phyloP scores from a whole-genome alignment of 2,888 invertebrate genomes.

The Helleia helle region DNA sequence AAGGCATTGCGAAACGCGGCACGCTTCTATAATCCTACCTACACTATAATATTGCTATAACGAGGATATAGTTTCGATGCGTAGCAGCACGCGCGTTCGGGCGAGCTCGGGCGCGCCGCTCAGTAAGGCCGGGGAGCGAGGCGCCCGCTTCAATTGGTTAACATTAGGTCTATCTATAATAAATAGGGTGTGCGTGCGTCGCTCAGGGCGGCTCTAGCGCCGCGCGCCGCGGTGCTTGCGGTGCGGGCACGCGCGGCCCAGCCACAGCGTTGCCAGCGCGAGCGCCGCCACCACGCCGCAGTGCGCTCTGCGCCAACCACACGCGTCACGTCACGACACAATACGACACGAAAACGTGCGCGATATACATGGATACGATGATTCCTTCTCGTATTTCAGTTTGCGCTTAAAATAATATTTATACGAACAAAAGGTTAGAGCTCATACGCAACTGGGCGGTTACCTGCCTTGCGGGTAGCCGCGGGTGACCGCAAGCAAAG shows the following conservation, averaged over 20 bases:
- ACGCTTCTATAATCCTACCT: slow-evolving; percentile 33
- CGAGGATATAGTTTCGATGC: slow-evolving; percentile 34
- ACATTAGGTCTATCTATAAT: slow-evolving; percentile 72
- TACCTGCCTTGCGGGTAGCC: no score
- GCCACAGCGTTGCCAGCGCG: slow-evolving; percentile 56
- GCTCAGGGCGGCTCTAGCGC: slow-evolving; percentile 71
- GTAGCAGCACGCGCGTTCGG: slow-evolving; percentile 37
- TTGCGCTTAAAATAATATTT: no score
- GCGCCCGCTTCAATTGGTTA: slow-evolving; percentile 60
- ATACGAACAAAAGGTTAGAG: no score
- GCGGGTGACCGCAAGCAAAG: no score
- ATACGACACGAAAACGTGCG: no score
- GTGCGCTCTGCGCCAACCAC: slow-evolving; percentile 36
- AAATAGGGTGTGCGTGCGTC: slow-evolving; percentile 39
- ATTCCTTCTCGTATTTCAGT: no score
- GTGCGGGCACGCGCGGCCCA: slow-evolving; percentile 50
- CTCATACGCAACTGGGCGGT: no score
- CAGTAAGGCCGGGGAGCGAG: slow-evolving; percentile 45
- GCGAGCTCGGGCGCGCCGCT: slow-evolving; percentile 42
- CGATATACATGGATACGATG: no score
- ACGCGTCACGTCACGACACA: no score
- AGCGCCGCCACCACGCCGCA: slow-evolving; percentile 44
- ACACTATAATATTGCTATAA: slow-evolving; percentile 41
- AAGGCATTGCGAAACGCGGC: slow-evolving; percentile 28
- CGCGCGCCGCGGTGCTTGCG: slow-evolving; percentile 74